Evolutionary conservation across 35 echinoderm and acorn worm species (phyloP), one percentile per base, ranked within the genome.

Genomic region (Amphiura filiformis): DNA sequence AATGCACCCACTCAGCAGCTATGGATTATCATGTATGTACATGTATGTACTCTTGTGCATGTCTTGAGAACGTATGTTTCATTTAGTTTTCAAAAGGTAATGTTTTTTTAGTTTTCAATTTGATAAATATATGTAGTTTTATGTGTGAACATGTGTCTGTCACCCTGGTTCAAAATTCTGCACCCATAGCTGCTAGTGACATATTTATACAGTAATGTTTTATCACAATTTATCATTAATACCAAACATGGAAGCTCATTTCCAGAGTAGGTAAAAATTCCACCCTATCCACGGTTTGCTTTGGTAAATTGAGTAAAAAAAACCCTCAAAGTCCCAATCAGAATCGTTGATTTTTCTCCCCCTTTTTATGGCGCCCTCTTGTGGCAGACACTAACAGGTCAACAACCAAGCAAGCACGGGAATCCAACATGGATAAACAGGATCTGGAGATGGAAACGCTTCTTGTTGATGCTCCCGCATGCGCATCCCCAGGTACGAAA

Each of bases 401-500:
- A 30, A 70, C 61, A n/a, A 70, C 61, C 61, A 70, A 70, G 61
- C 61, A 70, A 30, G 61, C 61, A 70, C 15, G 61, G 61, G 61
- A 70, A 30, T 70, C 61, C 61, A 11, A n/a, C n/a, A 47, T 23
- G 61, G 61, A n/a, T 15, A 70, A 70, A 70, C 61, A 70, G 61
- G 61, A 70, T 70, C 61, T 70, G 61, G 61, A 70, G 61, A 70
- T 70, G 61, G 61, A 70, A 70, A 70, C 61, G 61, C 61, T 70
- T 70, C 61, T 70, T 70, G 61, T 70, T 70, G 61, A 70, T 70
- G 61, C 61, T 70, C 61, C 61, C 61, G 61, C 61, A 70, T 70
- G 61, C 61, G 61, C 61, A 11, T 18, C 61, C 61, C 61, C 61
- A 70, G 61, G 61, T 70, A 70, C 61, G 61, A n/a, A 70, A 70